A percentile compares a stretch with the other conserved stretches of the same genome.
Evolutionary conservation across 1,140 invertebrate genomes (phyloP).

Genomic region (Drosophila gunungcola): DNA sequence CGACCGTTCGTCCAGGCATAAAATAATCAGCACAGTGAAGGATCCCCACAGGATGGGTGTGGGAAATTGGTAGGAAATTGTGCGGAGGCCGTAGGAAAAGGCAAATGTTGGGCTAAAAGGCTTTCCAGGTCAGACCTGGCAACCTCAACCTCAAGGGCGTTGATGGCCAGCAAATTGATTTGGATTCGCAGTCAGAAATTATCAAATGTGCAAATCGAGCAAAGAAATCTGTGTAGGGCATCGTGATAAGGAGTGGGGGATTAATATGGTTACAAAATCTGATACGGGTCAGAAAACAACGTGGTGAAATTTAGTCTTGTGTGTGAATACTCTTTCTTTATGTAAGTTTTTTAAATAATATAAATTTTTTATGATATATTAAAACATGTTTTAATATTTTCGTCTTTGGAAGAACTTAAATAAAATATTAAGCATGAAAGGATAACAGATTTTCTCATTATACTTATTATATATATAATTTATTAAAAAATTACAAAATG

Average conservation of each 20-base stretch:
- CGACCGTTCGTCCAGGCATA: constrained; percentile 61
- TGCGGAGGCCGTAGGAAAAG: constrained; percentile 41
- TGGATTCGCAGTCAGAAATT: constrained; percentile 56
- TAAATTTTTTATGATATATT: too few relatives aligned
- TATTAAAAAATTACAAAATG: too few relatives aligned
- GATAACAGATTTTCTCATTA: too few relatives aligned
- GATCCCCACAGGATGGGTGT: constrained; percentile 9
- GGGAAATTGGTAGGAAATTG: constrained; percentile 8
- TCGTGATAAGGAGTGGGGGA: constrained; percentile 1
- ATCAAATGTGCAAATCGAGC: constrained; percentile 46
- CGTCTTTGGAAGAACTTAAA: too few relatives aligned
- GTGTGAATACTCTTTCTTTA: background rate
- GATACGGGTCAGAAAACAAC: too few relatives aligned
- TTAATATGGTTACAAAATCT: constrained; percentile 20
- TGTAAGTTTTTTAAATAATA: too few relatives aligned
- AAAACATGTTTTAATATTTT: too few relatives aligned
- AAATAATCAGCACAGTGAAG: constrained; percentile 70
- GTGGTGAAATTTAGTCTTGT: too few relatives aligned
- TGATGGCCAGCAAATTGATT: constrained; percentile 67
- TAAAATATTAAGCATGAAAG: too few relatives aligned
- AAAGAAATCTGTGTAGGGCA: constrained; percentile 15
- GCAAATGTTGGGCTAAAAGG: constrained; percentile 75
- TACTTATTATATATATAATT: too few relatives aligned
- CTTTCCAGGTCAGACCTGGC: constrained; percentile 65
- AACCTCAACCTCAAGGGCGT: constrained; percentile 38